A percentile compares a stretch with the other conserved stretches of the same genome.
phyloP scores from a whole-genome alignment of 2,797 vertebrate species.

The Xyrichtys novacula region DNA sequence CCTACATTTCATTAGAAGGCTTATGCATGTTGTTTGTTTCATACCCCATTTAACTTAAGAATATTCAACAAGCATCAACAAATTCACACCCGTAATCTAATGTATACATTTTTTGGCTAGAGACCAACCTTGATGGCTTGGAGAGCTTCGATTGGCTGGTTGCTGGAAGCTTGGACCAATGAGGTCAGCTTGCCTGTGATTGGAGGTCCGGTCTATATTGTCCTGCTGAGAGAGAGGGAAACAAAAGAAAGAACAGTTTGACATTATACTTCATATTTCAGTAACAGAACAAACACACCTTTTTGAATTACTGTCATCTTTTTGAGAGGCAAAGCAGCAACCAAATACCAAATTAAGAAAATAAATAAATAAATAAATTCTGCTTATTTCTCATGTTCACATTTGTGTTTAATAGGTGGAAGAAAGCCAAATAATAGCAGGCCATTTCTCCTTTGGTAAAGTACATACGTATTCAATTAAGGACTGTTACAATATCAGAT shows the following conservation, averaged over 20 bases:
- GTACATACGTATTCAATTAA: too few relatives aligned
- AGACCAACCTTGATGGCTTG: constrained; percentile 90
- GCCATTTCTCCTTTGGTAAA: too few relatives aligned
- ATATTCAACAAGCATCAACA: constrained; percentile 8
- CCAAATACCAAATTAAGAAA: background rate
- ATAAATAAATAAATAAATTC: background rate
- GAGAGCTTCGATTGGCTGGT: constrained; percentile 83
- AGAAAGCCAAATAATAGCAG: too few relatives aligned
- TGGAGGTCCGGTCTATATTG: constrained; percentile 89
- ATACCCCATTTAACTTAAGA: constrained; percentile 18
- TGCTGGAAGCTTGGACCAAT: constrained; percentile 87
- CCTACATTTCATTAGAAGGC: background rate
- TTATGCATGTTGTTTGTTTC: background rate
- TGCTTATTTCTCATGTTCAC: too few relatives aligned
- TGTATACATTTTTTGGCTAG: constrained; percentile 1
- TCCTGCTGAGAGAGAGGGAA: constrained; percentile 84
- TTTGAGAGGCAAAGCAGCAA: background rate
- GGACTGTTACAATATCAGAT: too few relatives aligned
- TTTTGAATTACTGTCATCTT: background rate
- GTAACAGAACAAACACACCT: too few relatives aligned
- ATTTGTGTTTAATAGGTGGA: too few relatives aligned
- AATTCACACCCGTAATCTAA: background rate
- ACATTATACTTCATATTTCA: background rate
- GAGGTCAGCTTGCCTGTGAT: constrained; percentile 85
- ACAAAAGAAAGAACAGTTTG: background rate